Conservation (phyloP, 2,113 vertebrate genomes). For the Microcebus tavaratra region DNA sequence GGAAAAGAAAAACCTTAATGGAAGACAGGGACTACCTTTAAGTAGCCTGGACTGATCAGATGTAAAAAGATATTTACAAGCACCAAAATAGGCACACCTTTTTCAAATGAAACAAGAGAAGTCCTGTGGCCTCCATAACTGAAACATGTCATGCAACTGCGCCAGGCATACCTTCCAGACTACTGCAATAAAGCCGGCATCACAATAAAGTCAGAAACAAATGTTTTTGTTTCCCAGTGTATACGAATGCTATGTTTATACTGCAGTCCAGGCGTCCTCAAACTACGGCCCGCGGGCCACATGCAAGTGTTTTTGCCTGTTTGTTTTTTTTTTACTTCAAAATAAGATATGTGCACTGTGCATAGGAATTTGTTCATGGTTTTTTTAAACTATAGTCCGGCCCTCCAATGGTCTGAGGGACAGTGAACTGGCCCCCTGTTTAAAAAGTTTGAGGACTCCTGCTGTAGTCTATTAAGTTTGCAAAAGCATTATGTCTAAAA, state of each 20-base stretch:
- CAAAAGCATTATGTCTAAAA: background rate
- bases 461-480: background rate
- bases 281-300: no score
- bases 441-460: no score
- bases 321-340: no score
- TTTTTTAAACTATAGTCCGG: no score
- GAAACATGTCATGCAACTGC: background rate
- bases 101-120: conserved; percentile 7
- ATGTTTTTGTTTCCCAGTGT: background rate
- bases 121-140: background rate
- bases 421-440: no score
- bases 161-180: background rate
- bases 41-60: background rate
- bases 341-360: no score
- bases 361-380: no score
- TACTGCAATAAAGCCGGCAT: background rate
- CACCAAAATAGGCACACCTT: background rate
- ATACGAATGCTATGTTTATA: background rate
- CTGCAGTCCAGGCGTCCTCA: background rate
- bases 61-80: background rate
- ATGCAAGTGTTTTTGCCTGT: no score
- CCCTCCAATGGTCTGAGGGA: no score
- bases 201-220: background rate
- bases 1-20: background rate
- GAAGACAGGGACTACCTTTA: background rate